These are phyloP conservation scores for Andinoacara biseriatus DNA, from an alignment of 2,113 vertebrate species.

Conservation along the genomic window DNA sequence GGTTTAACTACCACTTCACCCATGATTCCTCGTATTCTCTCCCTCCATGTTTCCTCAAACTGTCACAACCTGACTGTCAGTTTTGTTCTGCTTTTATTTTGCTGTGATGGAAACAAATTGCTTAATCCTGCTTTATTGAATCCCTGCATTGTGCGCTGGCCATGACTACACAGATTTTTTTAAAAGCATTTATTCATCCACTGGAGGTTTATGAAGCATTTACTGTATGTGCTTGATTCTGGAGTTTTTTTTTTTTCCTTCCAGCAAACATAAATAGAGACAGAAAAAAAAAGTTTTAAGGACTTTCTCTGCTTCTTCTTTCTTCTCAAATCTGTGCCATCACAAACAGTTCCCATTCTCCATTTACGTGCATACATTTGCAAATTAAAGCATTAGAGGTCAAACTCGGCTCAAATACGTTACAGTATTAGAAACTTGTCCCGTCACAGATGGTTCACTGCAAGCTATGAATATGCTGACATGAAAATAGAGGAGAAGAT, in stretches of 20 bases:
- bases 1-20: slow-evolving; percentile 29
- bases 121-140: neutral
- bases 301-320: neutral
- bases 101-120: neutral
- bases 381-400: neutral
- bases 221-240: neutral
- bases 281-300: neutral
- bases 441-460: slow-evolving; percentile 50
- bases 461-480: slow-evolving; percentile 46
- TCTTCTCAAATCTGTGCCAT: neutral
- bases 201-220: neutral
- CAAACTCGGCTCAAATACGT: neutral
- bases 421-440: neutral
- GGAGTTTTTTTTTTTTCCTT: neutral
- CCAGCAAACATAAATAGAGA: neutral
- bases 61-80: slow-evolving; percentile 22
- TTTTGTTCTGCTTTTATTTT: slow-evolving; percentile 24
- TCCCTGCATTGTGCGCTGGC: neutral
- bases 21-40: neutral
- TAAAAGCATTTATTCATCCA: neutral
- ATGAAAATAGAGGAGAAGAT: slow-evolving; percentile 31
- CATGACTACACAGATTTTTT: neutral
- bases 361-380: neutral
- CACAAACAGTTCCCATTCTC: neutral
- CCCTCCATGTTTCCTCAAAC: neutral